Percentiles rank a stretch among this genome's conserved stretches.
These are phyloP conservation scores for Desmophyllum pertusum DNA, from an alignment of 92 coral and sea anemone species.

Conservation along the genomic window DNA sequence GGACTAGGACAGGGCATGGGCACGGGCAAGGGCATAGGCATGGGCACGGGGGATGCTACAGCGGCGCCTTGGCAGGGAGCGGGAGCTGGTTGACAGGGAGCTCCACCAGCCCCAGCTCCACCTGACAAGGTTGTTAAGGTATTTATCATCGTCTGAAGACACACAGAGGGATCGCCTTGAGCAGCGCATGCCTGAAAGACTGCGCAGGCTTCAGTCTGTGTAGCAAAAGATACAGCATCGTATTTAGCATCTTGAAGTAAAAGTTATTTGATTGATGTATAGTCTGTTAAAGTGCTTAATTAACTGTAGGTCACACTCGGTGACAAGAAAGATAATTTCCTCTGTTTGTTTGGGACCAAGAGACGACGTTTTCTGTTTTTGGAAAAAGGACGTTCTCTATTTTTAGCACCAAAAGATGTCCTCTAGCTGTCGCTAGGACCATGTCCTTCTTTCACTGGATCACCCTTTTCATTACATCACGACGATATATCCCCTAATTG, in stretches of 20 bases:
- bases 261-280: too few species aligned
- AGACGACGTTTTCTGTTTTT: not conserved
- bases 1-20: not conserved
- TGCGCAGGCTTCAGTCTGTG: slow-evolving; percentile 28
- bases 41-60: not conserved
- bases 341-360: not conserved
- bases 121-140: slow-evolving; percentile 3
- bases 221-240: not conserved
- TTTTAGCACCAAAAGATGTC: not conserved
- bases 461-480: too few species aligned
- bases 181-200: slow-evolving; percentile 29
- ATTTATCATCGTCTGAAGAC: slow-evolving; percentile 34
- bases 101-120: slow-evolving; percentile 6
- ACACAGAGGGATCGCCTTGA: slow-evolving; percentile 27
- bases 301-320: not conserved
- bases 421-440: not conserved
- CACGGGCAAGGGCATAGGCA: slow-evolving; percentile 15
- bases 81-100: slow-evolving; percentile 12
- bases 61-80: not conserved
- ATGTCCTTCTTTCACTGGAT: too few species aligned
- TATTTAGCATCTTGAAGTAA: not conserved
- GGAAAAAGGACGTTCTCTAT: not conserved
- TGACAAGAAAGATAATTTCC: too few species aligned
- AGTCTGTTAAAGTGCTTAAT: too few species aligned
- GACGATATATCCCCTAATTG: too few species aligned